phyloP scores from a whole-genome alignment of 37 sponge, comb jelly and placozoan genomes.

The Hexactinellida sp. region DNA sequence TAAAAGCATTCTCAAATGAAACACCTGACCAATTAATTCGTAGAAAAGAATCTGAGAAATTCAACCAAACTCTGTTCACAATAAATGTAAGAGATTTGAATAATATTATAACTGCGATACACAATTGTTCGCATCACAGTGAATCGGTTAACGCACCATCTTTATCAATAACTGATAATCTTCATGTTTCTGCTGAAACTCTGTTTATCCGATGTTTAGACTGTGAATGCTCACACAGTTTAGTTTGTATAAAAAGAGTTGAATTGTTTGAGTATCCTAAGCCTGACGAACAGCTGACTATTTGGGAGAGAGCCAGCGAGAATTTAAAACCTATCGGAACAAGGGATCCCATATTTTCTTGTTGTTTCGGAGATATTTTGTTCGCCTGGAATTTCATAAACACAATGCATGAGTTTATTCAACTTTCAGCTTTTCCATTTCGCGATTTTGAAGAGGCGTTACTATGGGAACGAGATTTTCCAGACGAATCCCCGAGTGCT shows the following conservation, averaged over 20 bases:
- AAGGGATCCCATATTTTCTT: not conserved
- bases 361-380: not conserved
- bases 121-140: not conserved
- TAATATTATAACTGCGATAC: not conserved
- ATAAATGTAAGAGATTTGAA: not conserved
- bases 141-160: not conserved
- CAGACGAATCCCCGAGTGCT: not conserved
- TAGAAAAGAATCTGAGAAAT: not conserved
- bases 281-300: not conserved
- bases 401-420: not conserved
- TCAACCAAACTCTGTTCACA: not conserved
- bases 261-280: not conserved
- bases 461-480: constrained; percentile 1
- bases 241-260: not conserved
- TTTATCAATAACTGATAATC: not conserved
- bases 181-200: not conserved
- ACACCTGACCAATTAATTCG: not conserved
- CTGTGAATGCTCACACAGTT: not conserved
- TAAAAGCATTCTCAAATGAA: not conserved
- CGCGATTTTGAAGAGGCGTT: constrained; percentile 6
- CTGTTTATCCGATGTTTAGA: not conserved
- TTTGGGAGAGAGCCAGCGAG: not conserved
- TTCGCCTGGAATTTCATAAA: not conserved
- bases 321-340: not conserved
- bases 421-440: not conserved